Evolutionary conservation across 2,888 invertebrate genomes (phyloP).

Genomic region (Thumatha senex): DNA sequence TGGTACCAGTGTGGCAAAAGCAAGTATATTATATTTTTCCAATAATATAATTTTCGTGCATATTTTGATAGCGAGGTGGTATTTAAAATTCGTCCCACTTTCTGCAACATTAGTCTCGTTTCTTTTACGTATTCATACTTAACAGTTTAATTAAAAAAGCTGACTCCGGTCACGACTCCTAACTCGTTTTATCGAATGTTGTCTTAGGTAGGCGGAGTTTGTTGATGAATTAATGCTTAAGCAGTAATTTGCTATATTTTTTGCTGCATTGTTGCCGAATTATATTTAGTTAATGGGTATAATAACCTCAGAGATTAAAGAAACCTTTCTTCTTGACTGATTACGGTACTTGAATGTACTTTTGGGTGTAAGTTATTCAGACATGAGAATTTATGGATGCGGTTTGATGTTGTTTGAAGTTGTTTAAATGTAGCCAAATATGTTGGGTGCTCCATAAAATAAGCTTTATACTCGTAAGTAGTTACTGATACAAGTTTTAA

Average conservation of each 20-base stretch:
- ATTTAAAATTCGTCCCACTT: conserved; percentile 21
- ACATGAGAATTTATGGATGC: conserved; percentile 14
- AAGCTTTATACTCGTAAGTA: no score
- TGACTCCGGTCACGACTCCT: conserved; percentile 50
- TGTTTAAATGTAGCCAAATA: background rate
- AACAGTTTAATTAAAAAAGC: conserved; percentile 40
- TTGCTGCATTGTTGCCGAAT: conserved; percentile 50
- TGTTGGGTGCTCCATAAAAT: no score
- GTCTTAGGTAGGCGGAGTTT: conserved; percentile 57
- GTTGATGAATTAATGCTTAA: conserved; percentile 65
- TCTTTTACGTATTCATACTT: conserved; percentile 31
- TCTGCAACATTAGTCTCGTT: conserved; percentile 27
- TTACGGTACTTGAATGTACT: conserved; percentile 34
- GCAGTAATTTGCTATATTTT: conserved; percentile 65
- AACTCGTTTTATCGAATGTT: conserved; percentile 44
- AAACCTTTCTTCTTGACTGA: conserved; percentile 32
- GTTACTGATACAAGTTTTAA: no score
- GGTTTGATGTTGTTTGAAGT: conserved; percentile 10
- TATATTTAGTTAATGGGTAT: conserved; percentile 48
- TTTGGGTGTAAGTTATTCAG: conserved; percentile 19
- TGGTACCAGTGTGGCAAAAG: no score
- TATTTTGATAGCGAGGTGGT: no score
- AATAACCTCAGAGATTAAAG: conserved; percentile 43
- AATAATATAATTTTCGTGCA: no score
- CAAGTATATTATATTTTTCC: no score